Evolutionary conservation across 2,113 vertebrate genomes (phyloP), one percentile per base, ranked within the genome.

Genomic region (Dissostichus mawsoni): DNA sequence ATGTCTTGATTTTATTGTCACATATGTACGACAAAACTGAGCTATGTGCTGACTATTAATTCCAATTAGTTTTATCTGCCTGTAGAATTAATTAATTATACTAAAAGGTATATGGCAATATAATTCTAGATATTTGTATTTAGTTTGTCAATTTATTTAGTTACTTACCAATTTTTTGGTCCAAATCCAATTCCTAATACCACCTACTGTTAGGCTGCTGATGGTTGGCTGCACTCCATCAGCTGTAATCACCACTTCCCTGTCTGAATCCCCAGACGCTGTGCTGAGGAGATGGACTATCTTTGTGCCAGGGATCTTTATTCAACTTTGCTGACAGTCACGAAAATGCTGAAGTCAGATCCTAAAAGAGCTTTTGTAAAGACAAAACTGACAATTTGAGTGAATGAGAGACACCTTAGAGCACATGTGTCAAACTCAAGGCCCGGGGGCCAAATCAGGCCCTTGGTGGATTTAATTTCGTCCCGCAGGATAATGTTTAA

Each of bases 261-360:
- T 69, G 51, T 81, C 36, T 74, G 47, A 66, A 25, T 33, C 63
- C 52, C 18, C 57, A 69, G 83, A 76, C 77, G 9, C 52, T n/a
- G 56, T 52, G 66, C 18, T 64, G 33, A 55, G 66, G 57, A 75
- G 41, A 72, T 44, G 51, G 52, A 41, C 58, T 61, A 65, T 65
- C 25, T 36, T 44, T 74, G 51, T 84, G 78, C 59, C 82, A 82
- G 64, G 13, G 25, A 65, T 64, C 44, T 69, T 76, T 51, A 76
- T 71, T 90, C 69, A 58, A 57, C 44, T 78, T 65, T 62, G 58
- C 69, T 57, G 56, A 75, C 29, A n/a, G 70, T 70, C 8, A 29
- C 5, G 56, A 55, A 18, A 77, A 57, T 29, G 45, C 44, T 80
- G 55, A 61, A 29, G 47, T 51, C 62, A 80, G 63, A 69, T 13